Conservation (phyloP, 2,113 vertebrate genomes). For the Nipponia nippon region DNA sequence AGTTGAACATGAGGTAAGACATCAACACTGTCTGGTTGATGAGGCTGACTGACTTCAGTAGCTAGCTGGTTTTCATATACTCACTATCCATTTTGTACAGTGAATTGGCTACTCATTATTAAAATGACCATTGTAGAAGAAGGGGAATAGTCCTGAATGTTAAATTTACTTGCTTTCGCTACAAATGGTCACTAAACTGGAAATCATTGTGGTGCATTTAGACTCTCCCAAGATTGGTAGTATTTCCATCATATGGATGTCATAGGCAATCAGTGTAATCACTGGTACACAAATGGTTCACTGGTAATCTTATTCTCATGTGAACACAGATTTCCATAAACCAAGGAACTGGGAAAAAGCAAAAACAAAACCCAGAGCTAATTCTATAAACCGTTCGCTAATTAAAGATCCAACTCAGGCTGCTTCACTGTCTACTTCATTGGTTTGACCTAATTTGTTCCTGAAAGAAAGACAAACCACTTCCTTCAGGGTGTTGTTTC, state of each 20-base stretch:
- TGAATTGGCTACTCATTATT: neutral
- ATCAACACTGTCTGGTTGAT: neutral
- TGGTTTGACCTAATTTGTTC: conserved; percentile 26
- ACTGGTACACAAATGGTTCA: neutral
- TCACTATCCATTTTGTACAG: neutral
- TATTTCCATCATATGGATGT: neutral
- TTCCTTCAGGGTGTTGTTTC: neutral
- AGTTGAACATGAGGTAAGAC: neutral
- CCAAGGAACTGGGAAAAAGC: neutral
- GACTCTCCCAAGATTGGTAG: neutral
- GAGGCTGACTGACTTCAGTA: neutral
- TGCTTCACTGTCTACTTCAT: neutral
- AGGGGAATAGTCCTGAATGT: neutral
- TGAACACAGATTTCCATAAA: neutral
- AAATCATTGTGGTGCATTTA: neutral
- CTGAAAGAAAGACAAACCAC: neutral
- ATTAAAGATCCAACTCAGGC: conserved; percentile 44
- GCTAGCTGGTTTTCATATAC: neutral
- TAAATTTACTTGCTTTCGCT: neutral
- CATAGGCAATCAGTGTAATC: conserved; percentile 10
- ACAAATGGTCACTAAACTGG: neutral
- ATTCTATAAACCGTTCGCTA: neutral
- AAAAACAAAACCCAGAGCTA: conserved; percentile 38
- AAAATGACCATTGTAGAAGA: neutral
- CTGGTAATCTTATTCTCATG: neutral